Evolutionary conservation across 2,888 invertebrate genomes (phyloP).

Genomic region (Tiphia femorata): DNA sequence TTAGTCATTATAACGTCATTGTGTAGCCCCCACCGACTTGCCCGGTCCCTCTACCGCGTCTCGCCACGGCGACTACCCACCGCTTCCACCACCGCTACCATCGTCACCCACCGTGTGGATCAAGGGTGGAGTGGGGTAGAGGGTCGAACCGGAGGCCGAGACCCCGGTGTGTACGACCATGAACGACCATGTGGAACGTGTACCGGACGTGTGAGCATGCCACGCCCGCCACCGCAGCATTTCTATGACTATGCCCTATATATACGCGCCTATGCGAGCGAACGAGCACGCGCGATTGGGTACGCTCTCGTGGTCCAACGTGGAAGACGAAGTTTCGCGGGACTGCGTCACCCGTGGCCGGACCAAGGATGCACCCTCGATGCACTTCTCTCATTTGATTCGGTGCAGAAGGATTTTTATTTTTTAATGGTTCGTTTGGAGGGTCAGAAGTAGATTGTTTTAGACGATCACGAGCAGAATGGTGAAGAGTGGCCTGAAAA

Average conservation of each 20-base stretch:
- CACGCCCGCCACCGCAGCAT: conserved; percentile 57
- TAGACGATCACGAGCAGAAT: too few species aligned
- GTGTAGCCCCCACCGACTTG: conserved; percentile 56
- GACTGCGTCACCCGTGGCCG: too few species aligned
- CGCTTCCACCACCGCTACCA: too few species aligned
- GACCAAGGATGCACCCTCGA: too few species aligned
- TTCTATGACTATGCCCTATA: conserved; percentile 51
- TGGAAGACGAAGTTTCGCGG: conserved; percentile 32
- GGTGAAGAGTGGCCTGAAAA: too few species aligned
- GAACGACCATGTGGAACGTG: conserved; percentile 51
- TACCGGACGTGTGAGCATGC: conserved; percentile 54
- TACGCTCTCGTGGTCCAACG: conserved; percentile 33
- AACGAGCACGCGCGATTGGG: conserved; percentile 24
- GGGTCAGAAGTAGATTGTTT: too few species aligned
- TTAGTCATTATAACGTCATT: conserved; percentile 68
- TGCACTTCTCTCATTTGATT: too few species aligned
- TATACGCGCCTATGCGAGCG: conserved; percentile 30
- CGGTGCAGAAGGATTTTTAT: too few species aligned
- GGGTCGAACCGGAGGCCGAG: not conserved
- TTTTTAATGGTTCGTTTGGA: too few species aligned
- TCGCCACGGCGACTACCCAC: conserved; percentile 9
- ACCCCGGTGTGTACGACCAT: conserved; percentile 16
- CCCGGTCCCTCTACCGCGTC: conserved; percentile 19
- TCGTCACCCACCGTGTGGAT: not conserved
- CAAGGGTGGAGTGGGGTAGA: not conserved